Evolutionary conservation across 1,140 invertebrate genomes (phyloP).

Genomic region (Chelonus insularis): DNA sequence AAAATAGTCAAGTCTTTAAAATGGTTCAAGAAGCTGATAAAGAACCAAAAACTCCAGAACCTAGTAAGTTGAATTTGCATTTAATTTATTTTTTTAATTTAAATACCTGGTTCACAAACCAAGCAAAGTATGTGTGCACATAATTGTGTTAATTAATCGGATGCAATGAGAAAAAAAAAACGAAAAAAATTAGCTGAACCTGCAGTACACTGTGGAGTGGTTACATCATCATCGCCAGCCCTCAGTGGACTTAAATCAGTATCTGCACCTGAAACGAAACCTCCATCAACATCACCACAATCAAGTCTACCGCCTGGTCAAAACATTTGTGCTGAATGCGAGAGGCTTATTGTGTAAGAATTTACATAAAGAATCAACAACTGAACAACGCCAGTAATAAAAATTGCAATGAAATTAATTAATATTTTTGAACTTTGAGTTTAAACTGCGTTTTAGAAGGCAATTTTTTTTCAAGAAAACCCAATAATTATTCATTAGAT

Average conservation of each 20-base stretch:
- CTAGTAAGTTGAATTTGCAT: too few relatives aligned
- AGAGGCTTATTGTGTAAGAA: conserved; percentile 90
- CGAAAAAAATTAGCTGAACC: conserved; percentile 46
- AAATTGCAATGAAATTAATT: conserved; percentile 24
- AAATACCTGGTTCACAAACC: too few relatives aligned
- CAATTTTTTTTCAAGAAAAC: too few relatives aligned
- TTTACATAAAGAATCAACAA: background rate
- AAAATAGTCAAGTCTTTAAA: conserved; percentile 88
- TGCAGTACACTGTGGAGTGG: conserved; percentile 55
- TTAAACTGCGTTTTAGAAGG: too few relatives aligned
- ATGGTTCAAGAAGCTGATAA: conserved; percentile 89
- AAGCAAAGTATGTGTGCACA: too few relatives aligned
- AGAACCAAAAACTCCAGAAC: conserved; percentile 72
- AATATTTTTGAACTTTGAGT: too few relatives aligned
- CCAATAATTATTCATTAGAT: too few relatives aligned
- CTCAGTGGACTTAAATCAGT: conserved; percentile 67
- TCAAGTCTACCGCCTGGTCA: conserved; percentile 78
- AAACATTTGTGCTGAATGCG: conserved; percentile 91
- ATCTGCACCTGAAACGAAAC: conserved; percentile 69
- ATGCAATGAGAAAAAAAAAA: conserved; percentile 17
- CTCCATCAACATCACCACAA: conserved; percentile 59
- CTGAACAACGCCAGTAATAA: conserved; percentile 15
- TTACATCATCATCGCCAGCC: conserved; percentile 57
- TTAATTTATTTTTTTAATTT: too few relatives aligned
- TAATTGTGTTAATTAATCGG: conserved; percentile 6